These are phyloP conservation scores for Tragelaphus strepsiceros DNA, from an alignment of 2,113 vertebrate species.

Conservation along the genomic window DNA sequence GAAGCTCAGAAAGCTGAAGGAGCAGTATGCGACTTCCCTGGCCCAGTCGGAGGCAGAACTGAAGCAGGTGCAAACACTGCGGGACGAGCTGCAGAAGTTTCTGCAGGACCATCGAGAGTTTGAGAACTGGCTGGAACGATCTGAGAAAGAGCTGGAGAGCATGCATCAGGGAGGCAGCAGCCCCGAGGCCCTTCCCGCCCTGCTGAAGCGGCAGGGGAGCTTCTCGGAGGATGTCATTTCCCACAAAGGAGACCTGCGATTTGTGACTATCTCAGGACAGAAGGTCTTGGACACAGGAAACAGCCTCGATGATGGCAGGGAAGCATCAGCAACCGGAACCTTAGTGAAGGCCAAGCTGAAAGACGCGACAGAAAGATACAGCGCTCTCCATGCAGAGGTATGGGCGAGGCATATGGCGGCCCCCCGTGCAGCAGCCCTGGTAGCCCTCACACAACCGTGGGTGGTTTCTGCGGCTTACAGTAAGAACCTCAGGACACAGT, in stretches of 20 bases:
- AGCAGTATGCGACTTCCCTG: constrained; percentile 82
- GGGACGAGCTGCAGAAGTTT: constrained; percentile 93
- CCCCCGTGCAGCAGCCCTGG: not conserved
- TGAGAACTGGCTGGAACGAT: constrained; percentile 88
- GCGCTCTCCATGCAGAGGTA: constrained; percentile 90
- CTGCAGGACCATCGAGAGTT: constrained; percentile 89
- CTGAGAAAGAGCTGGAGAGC: constrained; percentile 85
- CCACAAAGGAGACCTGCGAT: constrained; percentile 97
- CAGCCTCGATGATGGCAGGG: constrained; percentile 75
- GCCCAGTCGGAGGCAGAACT: constrained; percentile 84
- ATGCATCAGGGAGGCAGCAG: constrained; percentile 80
- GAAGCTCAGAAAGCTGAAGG: constrained; percentile 84
- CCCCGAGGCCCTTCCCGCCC: constrained; percentile 78
- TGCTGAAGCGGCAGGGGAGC: constrained; percentile 78
- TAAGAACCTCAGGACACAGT: not conserved
- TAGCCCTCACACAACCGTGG: not conserved
- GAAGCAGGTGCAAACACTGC: constrained; percentile 85
- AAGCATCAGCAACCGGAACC: constrained; percentile 76
- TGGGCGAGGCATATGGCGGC: rapidly evolving
- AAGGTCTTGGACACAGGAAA: constrained; percentile 90
- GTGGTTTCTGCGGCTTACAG: not conserved
- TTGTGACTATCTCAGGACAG: constrained; percentile 95
- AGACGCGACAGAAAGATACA: constrained; percentile 89
- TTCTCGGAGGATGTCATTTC: constrained; percentile 95
- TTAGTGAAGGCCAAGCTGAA: constrained; percentile 89